Conservation (phyloP, 2,113 vertebrate genomes). For the Clupea harengus region DNA sequence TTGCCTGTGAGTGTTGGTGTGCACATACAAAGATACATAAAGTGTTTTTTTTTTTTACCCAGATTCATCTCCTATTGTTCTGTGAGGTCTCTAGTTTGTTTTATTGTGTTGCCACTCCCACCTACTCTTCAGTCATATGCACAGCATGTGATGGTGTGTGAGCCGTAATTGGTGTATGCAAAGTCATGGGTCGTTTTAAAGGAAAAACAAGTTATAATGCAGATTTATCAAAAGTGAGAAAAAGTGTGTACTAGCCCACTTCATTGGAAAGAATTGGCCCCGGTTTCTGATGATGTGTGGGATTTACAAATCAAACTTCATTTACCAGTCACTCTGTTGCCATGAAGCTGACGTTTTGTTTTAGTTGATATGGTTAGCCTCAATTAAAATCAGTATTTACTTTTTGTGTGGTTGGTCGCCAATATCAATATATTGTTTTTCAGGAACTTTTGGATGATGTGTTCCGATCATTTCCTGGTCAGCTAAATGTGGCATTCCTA, state of each 20-base stretch:
- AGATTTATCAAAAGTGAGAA: neutral
- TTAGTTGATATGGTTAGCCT: neutral
- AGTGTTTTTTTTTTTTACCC: neutral
- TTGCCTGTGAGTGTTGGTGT: conserved; percentile 51
- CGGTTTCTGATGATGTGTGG: neutral
- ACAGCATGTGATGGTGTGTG: conserved; percentile 55
- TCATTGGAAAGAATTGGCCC: conserved; percentile 26
- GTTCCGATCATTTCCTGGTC: neutral
- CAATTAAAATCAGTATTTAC: neutral
- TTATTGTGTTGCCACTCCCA: conserved; percentile 40
- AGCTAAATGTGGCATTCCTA: conserved; percentile 61
- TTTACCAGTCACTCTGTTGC: neutral
- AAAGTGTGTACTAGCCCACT: conserved; percentile 29
- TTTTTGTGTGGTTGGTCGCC: neutral
- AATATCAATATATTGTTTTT: neutral
- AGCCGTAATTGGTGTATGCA: neutral
- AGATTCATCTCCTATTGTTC: conserved; percentile 10
- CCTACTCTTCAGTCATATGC: conserved; percentile 48
- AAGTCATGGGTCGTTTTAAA: neutral
- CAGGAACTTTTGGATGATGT: neutral
- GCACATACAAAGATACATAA: neutral
- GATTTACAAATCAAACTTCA: neutral
- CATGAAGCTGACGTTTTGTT: neutral
- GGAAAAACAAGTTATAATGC: neutral
- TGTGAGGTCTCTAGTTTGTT: conserved; percentile 19